These are phyloP conservation scores for Turritopsis rubra DNA, from an alignment of 30 jellyfish, hydroid and myxozoan genomes.

Conservation along the genomic window DNA sequence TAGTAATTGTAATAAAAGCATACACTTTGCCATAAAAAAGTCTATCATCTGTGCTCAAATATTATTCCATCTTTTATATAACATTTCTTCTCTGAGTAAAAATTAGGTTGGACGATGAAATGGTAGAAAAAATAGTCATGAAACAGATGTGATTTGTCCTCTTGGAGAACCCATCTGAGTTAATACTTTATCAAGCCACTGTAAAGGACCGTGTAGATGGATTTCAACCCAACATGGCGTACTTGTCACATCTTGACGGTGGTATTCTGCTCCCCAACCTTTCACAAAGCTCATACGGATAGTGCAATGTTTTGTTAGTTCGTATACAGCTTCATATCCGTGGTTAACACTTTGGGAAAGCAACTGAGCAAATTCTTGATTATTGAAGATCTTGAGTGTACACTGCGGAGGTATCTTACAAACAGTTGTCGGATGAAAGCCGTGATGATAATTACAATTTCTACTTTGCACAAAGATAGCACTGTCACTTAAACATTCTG, in stretches of 20 bases:
- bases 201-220: conserved; percentile 86
- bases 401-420: conserved; percentile 93
- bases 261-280: conserved; percentile 98
- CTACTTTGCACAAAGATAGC: conserved; percentile 94
- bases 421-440: conserved; percentile 92
- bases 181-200: conserved; percentile 87
- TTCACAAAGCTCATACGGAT: conserved; percentile 87
- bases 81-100: not conserved
- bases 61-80: not conserved
- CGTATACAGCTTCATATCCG: conserved; percentile 96
- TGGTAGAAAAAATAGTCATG: conserved; percentile 32
- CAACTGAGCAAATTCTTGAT: conserved; percentile 87
- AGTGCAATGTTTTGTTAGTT: conserved; percentile 88
- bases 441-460: conserved; percentile 89
- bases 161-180: conserved; percentile 95
- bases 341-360: conserved; percentile 84
- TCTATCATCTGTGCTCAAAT: no score
- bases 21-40: not conserved
- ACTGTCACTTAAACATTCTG: conserved; percentile 87
- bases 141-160: conserved; percentile 71
- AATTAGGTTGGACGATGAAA: not conserved
- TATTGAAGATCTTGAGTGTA: conserved; percentile 79
- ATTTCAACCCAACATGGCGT: conserved; percentile 96
- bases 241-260: conserved; percentile 89
- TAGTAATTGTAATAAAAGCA: not conserved